A percentile compares a stretch with the other conserved stretches of the same genome.
Conservation (phyloP, 2,797 vertebrate species). For the Sarcoramphus papa region DNA sequence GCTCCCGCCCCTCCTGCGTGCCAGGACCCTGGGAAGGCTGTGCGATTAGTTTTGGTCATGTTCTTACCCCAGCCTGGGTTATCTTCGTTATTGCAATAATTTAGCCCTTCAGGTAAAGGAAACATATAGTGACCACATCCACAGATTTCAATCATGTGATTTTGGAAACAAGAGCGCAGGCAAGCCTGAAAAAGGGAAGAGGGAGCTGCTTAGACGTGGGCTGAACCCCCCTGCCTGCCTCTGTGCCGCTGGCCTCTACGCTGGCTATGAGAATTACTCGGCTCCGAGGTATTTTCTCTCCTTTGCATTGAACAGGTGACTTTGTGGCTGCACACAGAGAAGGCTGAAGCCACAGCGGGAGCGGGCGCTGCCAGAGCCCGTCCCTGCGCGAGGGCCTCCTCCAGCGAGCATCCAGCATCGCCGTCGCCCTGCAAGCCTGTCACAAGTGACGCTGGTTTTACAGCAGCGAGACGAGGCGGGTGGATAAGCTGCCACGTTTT, state of each 20-base stretch:
- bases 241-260: fast-evolving
- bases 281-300: background rate
- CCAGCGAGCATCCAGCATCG: fast-evolving
- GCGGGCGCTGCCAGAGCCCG: background rate
- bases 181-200: slow-evolving; percentile 68
- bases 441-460: fast-evolving
- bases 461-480: fast-evolving
- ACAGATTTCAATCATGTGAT: slow-evolving; percentile 67
- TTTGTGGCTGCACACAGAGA: background rate
- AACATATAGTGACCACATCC: slow-evolving; percentile 75
- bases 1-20: background rate
- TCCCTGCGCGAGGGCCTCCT: background rate
- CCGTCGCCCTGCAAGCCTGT: background rate
- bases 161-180: slow-evolving; percentile 80
- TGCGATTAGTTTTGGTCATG: fast-evolving
- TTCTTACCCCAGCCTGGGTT: slow-evolving; percentile 77
- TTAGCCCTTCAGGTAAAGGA: slow-evolving; percentile 63
- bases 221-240: background rate
- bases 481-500: fast-evolving
- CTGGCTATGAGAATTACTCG: fast-evolving
- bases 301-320: fast-evolving
- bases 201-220: background rate
- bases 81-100: slow-evolving; percentile 72
- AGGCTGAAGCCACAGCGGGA: background rate
- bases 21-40: background rate